These are phyloP conservation scores for Ypsolopha scabrella DNA, from an alignment of 2,888 invertebrate species.

Conservation along the genomic window DNA sequence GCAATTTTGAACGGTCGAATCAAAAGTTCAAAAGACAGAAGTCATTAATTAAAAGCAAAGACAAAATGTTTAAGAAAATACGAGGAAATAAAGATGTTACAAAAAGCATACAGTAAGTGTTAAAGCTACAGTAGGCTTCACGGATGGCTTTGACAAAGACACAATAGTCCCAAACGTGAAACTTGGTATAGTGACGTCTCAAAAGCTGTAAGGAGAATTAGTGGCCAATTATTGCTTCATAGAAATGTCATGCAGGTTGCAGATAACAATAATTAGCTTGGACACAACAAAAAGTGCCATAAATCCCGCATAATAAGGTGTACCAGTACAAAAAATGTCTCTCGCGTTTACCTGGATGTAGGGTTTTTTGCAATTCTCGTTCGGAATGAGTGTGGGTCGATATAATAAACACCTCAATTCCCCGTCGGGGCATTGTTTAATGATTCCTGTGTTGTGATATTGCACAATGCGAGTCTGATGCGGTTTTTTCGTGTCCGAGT, in stretches of 20 bases:
- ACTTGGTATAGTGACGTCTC: conserved; percentile 18
- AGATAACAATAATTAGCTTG: conserved; percentile 69
- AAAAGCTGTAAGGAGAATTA: conserved; percentile 66
- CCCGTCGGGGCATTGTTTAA: conserved; percentile 65
- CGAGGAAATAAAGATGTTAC: conserved; percentile 28
- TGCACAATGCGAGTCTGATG: conserved; percentile 59
- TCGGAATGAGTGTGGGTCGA: conserved; percentile 46
- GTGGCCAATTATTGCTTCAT: conserved; percentile 62
- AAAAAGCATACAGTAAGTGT: conserved; percentile 51
- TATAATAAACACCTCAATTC: conserved; percentile 70
- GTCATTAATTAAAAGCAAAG: conserved; percentile 17
- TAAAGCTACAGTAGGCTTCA: conserved; percentile 56
- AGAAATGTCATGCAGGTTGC: conserved; percentile 61
- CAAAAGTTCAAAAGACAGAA: neutral
- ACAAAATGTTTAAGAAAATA: neutral
- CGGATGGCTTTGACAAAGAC: conserved; percentile 54
- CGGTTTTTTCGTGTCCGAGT: conserved; percentile 42
- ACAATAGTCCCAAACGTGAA: conserved; percentile 42
- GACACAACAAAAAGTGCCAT: conserved; percentile 66
- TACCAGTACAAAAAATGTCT: conserved; percentile 46
- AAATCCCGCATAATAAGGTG: conserved; percentile 68
- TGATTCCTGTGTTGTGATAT: conserved; percentile 66
- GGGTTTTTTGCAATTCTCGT: conserved; percentile 48
- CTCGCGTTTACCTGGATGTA: conserved; percentile 53
- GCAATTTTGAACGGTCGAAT: conserved; percentile 13